Conservation (phyloP, 2,888 invertebrate genomes). For the Brachyopa scutellaris region DNA sequence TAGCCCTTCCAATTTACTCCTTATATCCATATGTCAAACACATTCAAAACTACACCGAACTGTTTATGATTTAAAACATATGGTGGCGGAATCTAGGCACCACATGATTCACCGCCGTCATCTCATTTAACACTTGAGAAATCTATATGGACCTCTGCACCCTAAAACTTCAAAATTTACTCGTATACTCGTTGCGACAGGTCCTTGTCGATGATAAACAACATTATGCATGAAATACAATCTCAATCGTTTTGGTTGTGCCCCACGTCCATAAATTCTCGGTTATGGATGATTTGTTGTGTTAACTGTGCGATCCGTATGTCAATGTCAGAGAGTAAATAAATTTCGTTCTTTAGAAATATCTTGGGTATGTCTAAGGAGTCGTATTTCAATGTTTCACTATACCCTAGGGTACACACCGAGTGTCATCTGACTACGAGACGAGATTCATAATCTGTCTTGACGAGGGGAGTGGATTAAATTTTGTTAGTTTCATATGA, state of each 20-base stretch:
- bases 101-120: slow-evolving; percentile 46
- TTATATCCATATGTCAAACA: not conserved
- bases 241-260: slow-evolving; percentile 25
- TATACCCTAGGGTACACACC: slow-evolving; percentile 1
- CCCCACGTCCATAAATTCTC: slow-evolving; percentile 57
- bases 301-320: slow-evolving; percentile 64
- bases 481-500: slow-evolving; percentile 30
- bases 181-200: slow-evolving; percentile 46
- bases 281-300: slow-evolving; percentile 69
- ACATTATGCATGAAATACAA: slow-evolving; percentile 49
- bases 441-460: not conserved
- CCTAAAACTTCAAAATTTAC: slow-evolving; percentile 9
- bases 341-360: slow-evolving; percentile 39
- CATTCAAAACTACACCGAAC: slow-evolving; percentile 45
- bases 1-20: too few relatives aligned
- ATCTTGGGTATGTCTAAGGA: slow-evolving; percentile 25
- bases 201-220: slow-evolving; percentile 66
- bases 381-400: slow-evolving; percentile 49
- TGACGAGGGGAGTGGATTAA: slow-evolving; percentile 12
- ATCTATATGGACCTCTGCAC: slow-evolving; percentile 5
- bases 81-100: slow-evolving; percentile 43
- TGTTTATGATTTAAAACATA: slow-evolving; percentile 52
- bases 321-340: slow-evolving; percentile 54
- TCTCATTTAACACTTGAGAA: slow-evolving; percentile 68
- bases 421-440: too few relatives aligned